Conservation (phyloP, 2,797 vertebrate genomes). For the Monodelphis domestica region DNA sequence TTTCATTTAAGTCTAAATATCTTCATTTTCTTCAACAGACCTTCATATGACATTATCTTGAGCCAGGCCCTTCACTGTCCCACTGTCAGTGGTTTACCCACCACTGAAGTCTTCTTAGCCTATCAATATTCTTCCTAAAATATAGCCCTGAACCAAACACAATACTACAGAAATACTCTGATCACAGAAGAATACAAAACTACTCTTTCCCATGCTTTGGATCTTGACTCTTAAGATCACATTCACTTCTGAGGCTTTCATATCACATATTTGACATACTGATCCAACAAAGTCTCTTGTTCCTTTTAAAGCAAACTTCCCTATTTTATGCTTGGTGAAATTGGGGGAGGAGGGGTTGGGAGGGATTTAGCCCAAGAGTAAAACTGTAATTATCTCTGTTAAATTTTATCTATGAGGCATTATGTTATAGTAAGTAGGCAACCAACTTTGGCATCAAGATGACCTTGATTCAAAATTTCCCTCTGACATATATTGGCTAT, state of each 20-base stretch:
- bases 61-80: too few species aligned
- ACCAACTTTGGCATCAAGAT: background rate
- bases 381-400: background rate
- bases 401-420: background rate
- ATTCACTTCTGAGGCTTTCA: background rate
- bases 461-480: background rate
- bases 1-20: too few species aligned
- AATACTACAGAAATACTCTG: background rate
- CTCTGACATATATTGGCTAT: background rate
- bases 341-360: too few species aligned
- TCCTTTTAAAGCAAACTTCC: background rate
- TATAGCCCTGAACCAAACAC: too few species aligned
- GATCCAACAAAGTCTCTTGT: background rate
- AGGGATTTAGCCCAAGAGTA: background rate
- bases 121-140: too few species aligned
- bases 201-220: background rate
- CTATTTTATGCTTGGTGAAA: background rate
- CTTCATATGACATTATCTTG: too few species aligned
- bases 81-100: too few species aligned
- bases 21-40: too few species aligned
- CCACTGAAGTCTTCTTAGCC: too few species aligned
- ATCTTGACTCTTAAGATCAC: background rate
- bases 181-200: background rate
- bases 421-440: background rate
- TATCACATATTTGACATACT: background rate